Percentiles rank a stretch among this genome's conserved stretches.
Conservation (phyloP, 2,888 invertebrate species). For the Lasius fuliginosus region DNA sequence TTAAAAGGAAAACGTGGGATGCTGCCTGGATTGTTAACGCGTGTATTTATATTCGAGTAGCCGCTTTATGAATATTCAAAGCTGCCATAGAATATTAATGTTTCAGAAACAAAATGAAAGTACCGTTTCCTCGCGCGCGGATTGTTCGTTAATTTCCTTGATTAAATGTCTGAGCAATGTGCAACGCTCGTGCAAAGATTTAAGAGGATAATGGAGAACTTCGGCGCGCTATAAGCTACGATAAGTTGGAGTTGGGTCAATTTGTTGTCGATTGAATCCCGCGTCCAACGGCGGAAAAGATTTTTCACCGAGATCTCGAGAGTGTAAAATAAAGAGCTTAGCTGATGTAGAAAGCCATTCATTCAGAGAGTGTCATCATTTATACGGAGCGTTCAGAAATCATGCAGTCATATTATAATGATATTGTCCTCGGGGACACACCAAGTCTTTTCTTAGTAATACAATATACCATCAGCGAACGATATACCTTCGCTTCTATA, state of each 20-base stretch:
- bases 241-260: slow-evolving; percentile 7
- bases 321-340: not conserved
- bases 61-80: slow-evolving; percentile 67
- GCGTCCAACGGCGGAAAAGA: not conserved
- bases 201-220: not conserved
- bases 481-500: not conserved
- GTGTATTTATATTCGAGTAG: slow-evolving; percentile 13
- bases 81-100: slow-evolving; percentile 65
- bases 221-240: not conserved
- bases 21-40: slow-evolving; percentile 48
- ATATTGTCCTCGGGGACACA: not conserved
- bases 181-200: not conserved
- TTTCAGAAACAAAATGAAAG: slow-evolving; percentile 40
- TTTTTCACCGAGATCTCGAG: slow-evolving; percentile 26
- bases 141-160: slow-evolving; percentile 45
- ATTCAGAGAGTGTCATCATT: not conserved
- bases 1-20: slow-evolving; percentile 33
- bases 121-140: not conserved
- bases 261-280: slow-evolving; percentile 26
- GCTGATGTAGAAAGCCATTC: not conserved
- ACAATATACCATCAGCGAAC: not conserved
- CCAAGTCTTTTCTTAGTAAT: not conserved
- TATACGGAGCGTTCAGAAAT: not conserved
- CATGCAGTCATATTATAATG: not conserved
- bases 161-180: slow-evolving; percentile 34